Conservation (phyloP, 2,113 vertebrate genomes). For the Heloderma charlesbogerti region DNA sequence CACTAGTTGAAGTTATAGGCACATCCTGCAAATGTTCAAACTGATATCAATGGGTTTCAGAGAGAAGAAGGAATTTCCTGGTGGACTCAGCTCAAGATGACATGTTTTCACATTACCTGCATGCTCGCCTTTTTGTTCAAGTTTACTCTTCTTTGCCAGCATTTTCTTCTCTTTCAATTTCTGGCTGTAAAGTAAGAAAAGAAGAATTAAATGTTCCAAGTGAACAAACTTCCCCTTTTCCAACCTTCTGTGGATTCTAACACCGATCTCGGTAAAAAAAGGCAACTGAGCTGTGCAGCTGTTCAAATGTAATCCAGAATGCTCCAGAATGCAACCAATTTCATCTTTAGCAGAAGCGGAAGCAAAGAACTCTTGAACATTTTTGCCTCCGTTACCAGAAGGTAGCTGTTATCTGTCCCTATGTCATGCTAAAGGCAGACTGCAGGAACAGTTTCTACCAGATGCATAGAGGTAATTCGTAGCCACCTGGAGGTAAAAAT, state of each 20-base stretch:
- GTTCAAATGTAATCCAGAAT: background rate
- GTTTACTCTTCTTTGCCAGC: slow-evolving; percentile 81
- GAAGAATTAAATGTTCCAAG: slow-evolving; percentile 12
- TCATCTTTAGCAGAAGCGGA: background rate
- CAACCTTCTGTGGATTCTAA: background rate
- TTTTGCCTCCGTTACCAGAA: background rate
- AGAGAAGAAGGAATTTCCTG: background rate
- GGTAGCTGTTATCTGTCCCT: background rate
- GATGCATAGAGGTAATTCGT: too few relatives aligned
- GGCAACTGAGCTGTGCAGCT: background rate
- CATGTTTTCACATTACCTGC: slow-evolving; percentile 69
- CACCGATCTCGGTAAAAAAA: background rate
- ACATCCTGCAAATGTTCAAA: background rate
- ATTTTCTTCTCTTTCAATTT: slow-evolving; percentile 87
- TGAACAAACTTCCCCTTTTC: background rate
- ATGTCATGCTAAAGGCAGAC: background rate
- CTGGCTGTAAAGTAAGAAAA: slow-evolving; percentile 75
- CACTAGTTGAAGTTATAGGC: background rate
- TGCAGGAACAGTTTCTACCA: background rate
- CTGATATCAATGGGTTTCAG: background rate
- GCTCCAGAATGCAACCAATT: background rate
- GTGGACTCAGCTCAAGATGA: background rate
- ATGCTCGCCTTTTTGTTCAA: slow-evolving; percentile 75
- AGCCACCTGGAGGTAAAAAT: background rate
- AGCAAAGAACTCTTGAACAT: background rate